Base-by-base conservation (phyloP, 2,797 vertebrate species). In the Paramormyrops hopkinsi region DNA sequence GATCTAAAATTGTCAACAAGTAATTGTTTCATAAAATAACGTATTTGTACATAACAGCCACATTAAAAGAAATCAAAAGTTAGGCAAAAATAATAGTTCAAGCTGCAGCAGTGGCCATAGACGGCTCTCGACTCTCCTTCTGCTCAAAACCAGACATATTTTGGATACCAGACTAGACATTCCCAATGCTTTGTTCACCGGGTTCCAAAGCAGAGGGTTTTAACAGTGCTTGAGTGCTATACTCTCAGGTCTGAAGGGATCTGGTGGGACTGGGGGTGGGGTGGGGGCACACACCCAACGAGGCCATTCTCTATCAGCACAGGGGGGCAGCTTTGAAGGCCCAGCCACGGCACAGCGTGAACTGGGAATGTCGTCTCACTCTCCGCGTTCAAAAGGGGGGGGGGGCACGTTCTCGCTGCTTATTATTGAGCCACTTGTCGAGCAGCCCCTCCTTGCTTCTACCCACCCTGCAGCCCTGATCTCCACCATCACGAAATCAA, bases 251-350 rank as follows among this genome's bases (percentile, higher is more conserved):
- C 22, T 41, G 53, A 83, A 48, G 84, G 25, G 50, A 51, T 12
- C 14, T 2, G n/a, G 83, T 59, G 6, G 19, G 54, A 56, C 54
- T 56, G n/a, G 46, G 46, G 17, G 4, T 19, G 8, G 22, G 12
- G 46, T 12, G 83, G 9, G 22, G 19, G 85, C 51, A 54, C 85
- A 56, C 85, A 87, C 85, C 85, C 85, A 37, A 41, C 5, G 33
- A 48, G 53, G 51, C 85, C 85, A 87, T 87, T 73, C 62, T 88
- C 22, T 50, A 17, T 76, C 62, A 51, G 69, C 62, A 50, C 69
- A 37, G 53, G 85, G 29, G 76, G 79, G 41, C 25, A 2, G 51
- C 85, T 87, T 87, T 87, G 85, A 87, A 87, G 85, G 25, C 53
- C 50, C 53, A 87, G 29, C 53, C 53, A 56, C 6, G 3, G 33